phyloP scores from a whole-genome alignment of 1,140 invertebrate genomes.

The Coenobita brevimanus region DNA sequence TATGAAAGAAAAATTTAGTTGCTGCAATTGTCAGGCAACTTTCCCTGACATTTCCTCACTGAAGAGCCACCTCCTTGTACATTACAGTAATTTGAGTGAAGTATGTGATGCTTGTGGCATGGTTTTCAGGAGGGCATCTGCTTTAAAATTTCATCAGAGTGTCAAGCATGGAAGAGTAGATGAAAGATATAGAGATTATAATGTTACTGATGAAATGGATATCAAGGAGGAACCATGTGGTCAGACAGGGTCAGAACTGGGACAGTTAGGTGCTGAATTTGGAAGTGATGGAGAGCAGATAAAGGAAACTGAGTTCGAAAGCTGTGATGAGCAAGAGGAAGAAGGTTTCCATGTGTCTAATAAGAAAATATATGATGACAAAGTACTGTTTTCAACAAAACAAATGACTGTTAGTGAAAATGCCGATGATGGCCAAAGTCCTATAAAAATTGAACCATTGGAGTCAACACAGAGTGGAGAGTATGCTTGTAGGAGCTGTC shows the following conservation, averaged over 20 bases:
- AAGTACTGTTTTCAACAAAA: too few relatives aligned
- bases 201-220: neutral
- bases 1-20: neutral
- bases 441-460: neutral
- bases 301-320: too few relatives aligned
- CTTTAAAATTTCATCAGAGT: slow-evolving; percentile 39
- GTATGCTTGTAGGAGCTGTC: slow-evolving; percentile 12
- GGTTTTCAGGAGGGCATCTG: slow-evolving; percentile 45
- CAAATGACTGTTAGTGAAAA: neutral
- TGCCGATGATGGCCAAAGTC: neutral
- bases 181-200: slow-evolving; percentile 25
- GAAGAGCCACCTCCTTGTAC: slow-evolving; percentile 10
- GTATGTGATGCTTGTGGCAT: slow-evolving; percentile 33
- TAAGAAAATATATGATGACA: too few relatives aligned
- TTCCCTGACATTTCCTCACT: neutral
- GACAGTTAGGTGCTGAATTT: neutral
- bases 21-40: neutral
- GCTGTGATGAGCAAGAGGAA: too few relatives aligned
- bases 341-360: too few relatives aligned
- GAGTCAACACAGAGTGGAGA: neutral
- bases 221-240: neutral
- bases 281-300: neutral
- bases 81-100: neutral
- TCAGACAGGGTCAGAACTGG: neutral
- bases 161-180: slow-evolving; percentile 36